Conservation (phyloP, 2,888 invertebrate genomes). For the Parapristionchus giblindavisi region DNA sequence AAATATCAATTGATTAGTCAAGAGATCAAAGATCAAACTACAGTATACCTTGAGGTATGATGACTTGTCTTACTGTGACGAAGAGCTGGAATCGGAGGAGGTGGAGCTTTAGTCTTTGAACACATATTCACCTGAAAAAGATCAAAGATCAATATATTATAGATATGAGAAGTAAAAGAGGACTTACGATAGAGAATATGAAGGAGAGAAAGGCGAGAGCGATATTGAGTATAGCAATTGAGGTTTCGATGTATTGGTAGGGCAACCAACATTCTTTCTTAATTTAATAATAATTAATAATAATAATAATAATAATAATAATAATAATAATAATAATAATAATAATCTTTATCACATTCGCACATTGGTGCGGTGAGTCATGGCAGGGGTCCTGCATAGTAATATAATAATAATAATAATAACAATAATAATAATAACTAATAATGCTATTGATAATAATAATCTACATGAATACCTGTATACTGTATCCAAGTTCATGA, state of each 20-base stretch:
- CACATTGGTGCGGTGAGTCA: too few relatives aligned
- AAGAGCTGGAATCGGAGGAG: slow-evolving; percentile 35
- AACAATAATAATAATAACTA: not conserved
- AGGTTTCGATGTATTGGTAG: slow-evolving; percentile 13
- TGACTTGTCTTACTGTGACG: slow-evolving; percentile 7
- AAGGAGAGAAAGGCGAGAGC: slow-evolving; percentile 20
- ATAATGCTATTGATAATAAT: not conserved
- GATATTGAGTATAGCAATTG: slow-evolving; percentile 14
- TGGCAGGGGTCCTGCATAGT: too few relatives aligned
- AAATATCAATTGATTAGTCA: not conserved
- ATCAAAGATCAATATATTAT: not conserved
- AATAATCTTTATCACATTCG: too few relatives aligned
- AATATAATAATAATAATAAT: not conserved
- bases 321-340: too few relatives aligned
- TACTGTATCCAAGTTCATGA: slow-evolving; percentile 32
- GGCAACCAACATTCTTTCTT: slow-evolving; percentile 21
- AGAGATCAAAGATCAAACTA: not conserved
- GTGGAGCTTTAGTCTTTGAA: slow-evolving; percentile 27
- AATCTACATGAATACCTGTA: slow-evolving; percentile 8
- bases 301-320: not conserved
- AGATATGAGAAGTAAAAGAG: not conserved
- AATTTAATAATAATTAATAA: not conserved
- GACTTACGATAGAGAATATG: slow-evolving; percentile 26
- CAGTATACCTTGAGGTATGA: slow-evolving; percentile 13
- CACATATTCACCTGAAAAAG: slow-evolving; percentile 26